Base-by-base conservation (phyloP, 2,797 vertebrate species). In the Sebastes nivosus region DNA sequence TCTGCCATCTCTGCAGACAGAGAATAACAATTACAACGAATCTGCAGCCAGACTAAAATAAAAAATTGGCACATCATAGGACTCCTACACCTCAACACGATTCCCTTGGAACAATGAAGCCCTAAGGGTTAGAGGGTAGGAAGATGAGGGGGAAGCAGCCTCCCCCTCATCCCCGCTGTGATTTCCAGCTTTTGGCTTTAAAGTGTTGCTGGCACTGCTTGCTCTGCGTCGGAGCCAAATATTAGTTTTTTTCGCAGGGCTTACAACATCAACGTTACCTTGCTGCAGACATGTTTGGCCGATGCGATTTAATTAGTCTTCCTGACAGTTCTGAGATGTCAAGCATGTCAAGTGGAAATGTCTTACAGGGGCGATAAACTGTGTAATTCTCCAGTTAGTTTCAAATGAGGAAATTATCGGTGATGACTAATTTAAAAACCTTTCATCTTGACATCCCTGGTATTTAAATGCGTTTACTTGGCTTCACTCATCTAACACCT, bases 41-140 rank as follows among this genome's bases (percentile, higher is more conserved):
- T 86, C 72, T 70, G 10, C 68, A 75, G 76, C 80, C 50, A 76
- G 54, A 77, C 67, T 59, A 79, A 69, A 42, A 60, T 54, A 22
- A 32, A 12, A 55, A 6, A 22, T 78, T 84, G 79, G 80, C 80
- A 86, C 25, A 80, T 81, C 12, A 25, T 12, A 68, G 74, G 32
- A 80, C 69, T 81, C 27, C 5, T 16, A 88, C 86, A 84, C 89
- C 82, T 87, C 77, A 75, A 38, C 75, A 89, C 0, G 10, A 75
- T 80, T 85, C 78, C 70, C 57, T 25, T 55, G 78, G 80, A 89
- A 90, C 85, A 83, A 88, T 84, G 55, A 87, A 81, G 71, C 88
- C 86, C 77, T 82, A n/a, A 54, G 87, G 87, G 83, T 86, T 78
- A 73, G 54, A 84, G 63, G 72, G 72, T 77, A 77, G 63, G 83